A percentile compares a stretch with the other conserved stretches of the same genome.
phyloP scores from a whole-genome alignment of 1,140 invertebrate species.

The Andrena cerasifolii region DNA sequence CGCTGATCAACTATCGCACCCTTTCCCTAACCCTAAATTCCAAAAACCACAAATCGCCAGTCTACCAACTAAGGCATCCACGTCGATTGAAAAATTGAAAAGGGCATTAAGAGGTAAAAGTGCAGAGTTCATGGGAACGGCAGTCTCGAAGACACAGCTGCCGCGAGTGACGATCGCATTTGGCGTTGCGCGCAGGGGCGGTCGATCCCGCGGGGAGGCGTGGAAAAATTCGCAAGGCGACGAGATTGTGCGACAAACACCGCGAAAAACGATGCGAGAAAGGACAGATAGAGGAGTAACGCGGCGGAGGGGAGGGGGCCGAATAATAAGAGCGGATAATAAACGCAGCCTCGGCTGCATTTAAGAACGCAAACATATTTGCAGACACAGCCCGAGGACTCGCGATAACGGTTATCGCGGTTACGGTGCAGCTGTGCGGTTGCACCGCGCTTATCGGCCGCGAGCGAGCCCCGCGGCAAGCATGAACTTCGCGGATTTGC shows the following conservation, averaged over 20 bases:
- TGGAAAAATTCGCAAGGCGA: constrained; percentile 17
- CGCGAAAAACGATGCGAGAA: neutral
- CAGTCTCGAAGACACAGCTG: no score
- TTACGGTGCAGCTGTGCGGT: constrained; percentile 55
- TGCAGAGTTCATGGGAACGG: no score
- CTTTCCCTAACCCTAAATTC: no score
- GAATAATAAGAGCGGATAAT: constrained; percentile 28
- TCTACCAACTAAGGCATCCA: no score
- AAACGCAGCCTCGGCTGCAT: constrained; percentile 26
- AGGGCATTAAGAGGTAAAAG: no score
- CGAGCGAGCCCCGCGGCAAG: constrained; percentile 17
- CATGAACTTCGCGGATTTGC: constrained; percentile 53
- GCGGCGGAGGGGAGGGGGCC: neutral
- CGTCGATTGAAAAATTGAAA: no score
- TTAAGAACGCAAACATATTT: constrained; percentile 61
- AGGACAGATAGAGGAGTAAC: constrained; percentile 12
- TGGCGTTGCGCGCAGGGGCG: no score
- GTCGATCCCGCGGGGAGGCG: no score
- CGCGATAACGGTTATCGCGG: constrained; percentile 56
- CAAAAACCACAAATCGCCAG: no score
- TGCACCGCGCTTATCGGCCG: constrained; percentile 20
- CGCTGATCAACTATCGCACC: no score
- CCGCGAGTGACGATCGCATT: neutral
- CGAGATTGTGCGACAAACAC: neutral
- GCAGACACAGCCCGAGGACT: constrained; percentile 40